Evolutionary conservation across 2,888 invertebrate genomes (phyloP).

Genomic region (Eupithecia dodoneata): DNA sequence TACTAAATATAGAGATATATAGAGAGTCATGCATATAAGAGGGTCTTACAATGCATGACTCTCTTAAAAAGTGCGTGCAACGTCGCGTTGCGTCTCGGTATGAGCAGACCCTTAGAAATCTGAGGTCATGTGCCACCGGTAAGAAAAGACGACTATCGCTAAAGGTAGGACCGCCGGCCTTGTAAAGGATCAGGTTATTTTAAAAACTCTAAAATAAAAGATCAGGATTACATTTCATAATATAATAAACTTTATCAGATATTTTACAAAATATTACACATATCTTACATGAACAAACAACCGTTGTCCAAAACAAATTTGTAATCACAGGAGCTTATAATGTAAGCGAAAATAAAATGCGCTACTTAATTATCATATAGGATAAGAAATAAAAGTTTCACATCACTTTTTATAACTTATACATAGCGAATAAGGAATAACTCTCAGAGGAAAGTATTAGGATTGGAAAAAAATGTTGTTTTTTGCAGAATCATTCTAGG

Average conservation of each 20-base stretch:
- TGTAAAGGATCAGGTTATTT: not conserved
- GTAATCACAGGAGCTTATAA: conserved; percentile 39
- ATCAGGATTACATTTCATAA: not conserved
- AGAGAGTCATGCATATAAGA: too few relatives aligned
- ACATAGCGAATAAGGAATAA: not conserved
- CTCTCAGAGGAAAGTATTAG: not conserved
- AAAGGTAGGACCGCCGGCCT: not conserved
- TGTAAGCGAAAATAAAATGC: conserved; percentile 8
- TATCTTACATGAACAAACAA: conserved; percentile 38
- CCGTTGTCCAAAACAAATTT: conserved; percentile 30
- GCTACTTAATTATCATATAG: not conserved
- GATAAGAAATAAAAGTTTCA: not conserved
- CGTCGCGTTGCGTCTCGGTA: too few relatives aligned
- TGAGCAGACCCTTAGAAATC: too few relatives aligned
- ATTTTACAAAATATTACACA: conserved; percentile 44
- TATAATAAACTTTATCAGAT: conserved; percentile 43
- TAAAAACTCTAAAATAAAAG: not conserved
- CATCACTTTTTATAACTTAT: conserved; percentile 1
- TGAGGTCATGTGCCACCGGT: not conserved
- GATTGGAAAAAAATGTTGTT: not conserved
- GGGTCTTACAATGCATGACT: too few relatives aligned
- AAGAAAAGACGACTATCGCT: not conserved
- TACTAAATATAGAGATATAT: too few relatives aligned
- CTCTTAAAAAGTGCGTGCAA: too few relatives aligned
- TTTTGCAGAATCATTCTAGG: not conserved